Evolutionary conservation across 2,888 invertebrate species (phyloP).

Genomic region (Molorchus minor): DNA sequence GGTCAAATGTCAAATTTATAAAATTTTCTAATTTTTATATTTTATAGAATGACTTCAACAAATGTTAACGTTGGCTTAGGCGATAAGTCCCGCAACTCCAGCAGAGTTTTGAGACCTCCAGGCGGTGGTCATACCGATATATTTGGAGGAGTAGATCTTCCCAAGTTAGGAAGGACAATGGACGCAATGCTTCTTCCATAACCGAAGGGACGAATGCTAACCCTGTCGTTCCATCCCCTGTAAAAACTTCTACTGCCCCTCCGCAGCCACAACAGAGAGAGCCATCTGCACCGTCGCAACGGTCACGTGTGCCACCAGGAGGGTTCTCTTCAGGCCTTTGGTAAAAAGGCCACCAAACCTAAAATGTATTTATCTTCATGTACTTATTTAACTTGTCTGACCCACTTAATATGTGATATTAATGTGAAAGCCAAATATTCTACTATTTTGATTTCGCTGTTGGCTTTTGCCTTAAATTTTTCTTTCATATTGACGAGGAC

Average conservation of each 20-base stretch:
- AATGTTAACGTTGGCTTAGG: constrained; percentile 52
- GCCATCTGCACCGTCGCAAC: constrained; percentile 34
- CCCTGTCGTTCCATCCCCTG: constrained; percentile 30
- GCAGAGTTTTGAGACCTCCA: constrained; percentile 64
- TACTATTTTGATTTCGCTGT: constrained; percentile 1
- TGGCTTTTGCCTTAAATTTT: constrained; percentile 17
- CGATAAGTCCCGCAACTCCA: constrained; percentile 50
- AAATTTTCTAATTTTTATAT: too few species aligned
- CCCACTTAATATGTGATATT: constrained; percentile 18
- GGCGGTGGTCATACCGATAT: constrained; percentile 64
- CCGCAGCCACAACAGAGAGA: constrained; percentile 10
- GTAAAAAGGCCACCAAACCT: constrained; percentile 38
- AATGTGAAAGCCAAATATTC: constrained; percentile 15
- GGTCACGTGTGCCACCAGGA: constrained; percentile 50
- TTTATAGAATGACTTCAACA: constrained; percentile 57
- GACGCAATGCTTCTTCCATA: constrained; percentile 54
- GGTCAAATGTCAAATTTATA: neutral
- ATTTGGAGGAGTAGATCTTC: constrained; percentile 51
- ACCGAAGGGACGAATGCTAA: constrained; percentile 49
- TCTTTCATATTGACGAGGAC: neutral
- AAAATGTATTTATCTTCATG: constrained; percentile 1
- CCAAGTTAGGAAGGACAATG: constrained; percentile 43
- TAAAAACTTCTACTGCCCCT: constrained; percentile 30
- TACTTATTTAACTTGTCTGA: constrained; percentile 23
- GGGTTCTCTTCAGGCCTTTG: constrained; percentile 54